These are phyloP conservation scores for Radopholus similis DNA, from an alignment of 1,140 invertebrate genomes.

Conservation along the genomic window DNA sequence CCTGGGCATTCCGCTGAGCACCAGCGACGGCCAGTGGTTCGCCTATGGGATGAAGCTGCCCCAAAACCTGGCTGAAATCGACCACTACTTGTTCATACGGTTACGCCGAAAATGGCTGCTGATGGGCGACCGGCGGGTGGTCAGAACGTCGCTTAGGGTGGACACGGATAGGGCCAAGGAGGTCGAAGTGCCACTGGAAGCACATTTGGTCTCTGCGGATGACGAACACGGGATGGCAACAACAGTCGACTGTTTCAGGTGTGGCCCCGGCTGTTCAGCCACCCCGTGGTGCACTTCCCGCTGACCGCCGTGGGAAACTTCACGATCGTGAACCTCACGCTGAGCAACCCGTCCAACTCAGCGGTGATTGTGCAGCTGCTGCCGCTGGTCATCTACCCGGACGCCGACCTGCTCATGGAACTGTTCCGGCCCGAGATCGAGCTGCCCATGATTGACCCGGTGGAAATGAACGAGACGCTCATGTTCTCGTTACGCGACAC, in stretches of 20 bases:
- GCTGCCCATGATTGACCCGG: conserved; percentile 42
- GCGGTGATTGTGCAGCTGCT: conserved; percentile 64
- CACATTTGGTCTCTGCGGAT: background rate
- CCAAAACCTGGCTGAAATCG: conserved; percentile 64
- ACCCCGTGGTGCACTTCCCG: conserved; percentile 69
- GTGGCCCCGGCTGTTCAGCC: conserved; percentile 70
- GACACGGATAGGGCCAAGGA: conserved; percentile 70
- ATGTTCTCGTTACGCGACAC: conserved; percentile 64
- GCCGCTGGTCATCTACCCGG: conserved; percentile 64
- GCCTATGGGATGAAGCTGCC: conserved; percentile 70
- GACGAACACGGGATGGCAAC: background rate
- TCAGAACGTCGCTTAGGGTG: conserved; percentile 72
- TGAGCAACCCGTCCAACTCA: conserved; percentile 62
- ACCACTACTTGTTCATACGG: conserved; percentile 63
- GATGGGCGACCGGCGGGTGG: conserved; percentile 57
- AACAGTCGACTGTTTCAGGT: conserved; percentile 57
- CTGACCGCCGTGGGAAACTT: conserved; percentile 70
- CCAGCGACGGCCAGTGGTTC: conserved; percentile 69
- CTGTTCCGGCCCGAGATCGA: conserved; percentile 53
- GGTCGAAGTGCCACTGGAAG: conserved; percentile 41
- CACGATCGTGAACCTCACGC: conserved; percentile 64
- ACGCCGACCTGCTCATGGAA: conserved; percentile 63
- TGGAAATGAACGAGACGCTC: conserved; percentile 61
- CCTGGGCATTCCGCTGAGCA: conserved; percentile 61
- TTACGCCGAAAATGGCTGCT: conserved; percentile 61